Conservation (phyloP, 64 coral and sea anemone genomes). For the Porites australiensis region DNA sequence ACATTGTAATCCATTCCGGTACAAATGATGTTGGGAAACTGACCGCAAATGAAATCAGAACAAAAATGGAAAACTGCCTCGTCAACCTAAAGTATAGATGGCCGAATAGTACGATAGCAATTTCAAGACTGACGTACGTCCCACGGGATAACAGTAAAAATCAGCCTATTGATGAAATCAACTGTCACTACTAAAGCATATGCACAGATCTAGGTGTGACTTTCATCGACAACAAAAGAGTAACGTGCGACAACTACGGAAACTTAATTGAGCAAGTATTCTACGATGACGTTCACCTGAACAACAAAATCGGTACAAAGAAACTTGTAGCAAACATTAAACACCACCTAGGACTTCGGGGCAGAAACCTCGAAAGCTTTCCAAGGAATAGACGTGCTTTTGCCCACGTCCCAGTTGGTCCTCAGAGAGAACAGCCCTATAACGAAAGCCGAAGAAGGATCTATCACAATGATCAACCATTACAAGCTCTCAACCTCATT, state of each 20-base stretch:
- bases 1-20: slow-evolving; percentile 42
- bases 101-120: background rate
- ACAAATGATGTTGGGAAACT: slow-evolving; percentile 23
- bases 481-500: too few relatives aligned
- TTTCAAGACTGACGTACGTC: background rate
- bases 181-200: slow-evolving; percentile 2
- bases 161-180: background rate
- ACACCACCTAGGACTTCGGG: background rate
- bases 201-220: background rate
- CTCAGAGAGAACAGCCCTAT: slow-evolving; percentile 52
- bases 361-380: slow-evolving; percentile 2
- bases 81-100: background rate
- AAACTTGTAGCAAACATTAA: too few relatives aligned
- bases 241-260: background rate
- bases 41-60: background rate
- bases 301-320: slow-evolving; percentile 18
- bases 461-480: too few relatives aligned
- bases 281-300: slow-evolving; percentile 16
- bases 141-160: background rate
- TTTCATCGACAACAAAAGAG: slow-evolving; percentile 8
- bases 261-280: background rate
- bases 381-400: slow-evolving; percentile 45
- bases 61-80: slow-evolving; percentile 2
- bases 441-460: slow-evolving; percentile 39
- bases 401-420: slow-evolving; percentile 17